phyloP scores from a whole-genome alignment of 2,888 invertebrate genomes.

The Drosophila kokeensis region DNA sequence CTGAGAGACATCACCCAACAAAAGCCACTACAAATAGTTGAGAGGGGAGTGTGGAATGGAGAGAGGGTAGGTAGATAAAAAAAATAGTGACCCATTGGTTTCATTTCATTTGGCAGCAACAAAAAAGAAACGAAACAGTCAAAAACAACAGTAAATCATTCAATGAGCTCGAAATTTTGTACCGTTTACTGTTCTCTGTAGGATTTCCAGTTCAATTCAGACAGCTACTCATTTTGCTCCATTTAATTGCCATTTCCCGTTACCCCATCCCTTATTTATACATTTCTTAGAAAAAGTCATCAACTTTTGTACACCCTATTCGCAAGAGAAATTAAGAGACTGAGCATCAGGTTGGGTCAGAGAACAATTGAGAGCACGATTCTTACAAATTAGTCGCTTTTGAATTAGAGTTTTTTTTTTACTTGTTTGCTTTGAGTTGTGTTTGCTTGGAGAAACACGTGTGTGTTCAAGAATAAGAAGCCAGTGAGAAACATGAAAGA shows the following conservation, averaged over 20 bases:
- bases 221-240: conserved; percentile 22
- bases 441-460: conserved; percentile 21
- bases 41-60: not conserved
- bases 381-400: conserved; percentile 3
- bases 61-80: conserved; percentile 3
- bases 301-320: not conserved
- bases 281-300: not conserved
- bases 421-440: conserved; percentile 19
- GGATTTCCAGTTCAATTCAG: conserved; percentile 18
- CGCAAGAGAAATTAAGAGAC: not conserved
- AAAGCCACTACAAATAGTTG: conserved; percentile 12
- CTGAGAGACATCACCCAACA: conserved; percentile 23
- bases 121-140: conserved; percentile 22
- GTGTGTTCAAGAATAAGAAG: conserved; percentile 22
- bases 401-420: not conserved
- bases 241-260: conserved; percentile 46
- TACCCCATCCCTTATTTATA: conserved; percentile 23
- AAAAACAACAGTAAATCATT: conserved; percentile 32
- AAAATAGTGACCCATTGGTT: conserved; percentile 50
- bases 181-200: conserved; percentile 36
- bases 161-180: conserved; percentile 55
- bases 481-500: not conserved
- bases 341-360: not conserved
- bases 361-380: conserved; percentile 2
- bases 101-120: conserved; percentile 73